A percentile compares a stretch with the other conserved stretches of the same genome.
phyloP scores from a whole-genome alignment of 2,113 vertebrate genomes.

The Neolamprologus devosi region DNA sequence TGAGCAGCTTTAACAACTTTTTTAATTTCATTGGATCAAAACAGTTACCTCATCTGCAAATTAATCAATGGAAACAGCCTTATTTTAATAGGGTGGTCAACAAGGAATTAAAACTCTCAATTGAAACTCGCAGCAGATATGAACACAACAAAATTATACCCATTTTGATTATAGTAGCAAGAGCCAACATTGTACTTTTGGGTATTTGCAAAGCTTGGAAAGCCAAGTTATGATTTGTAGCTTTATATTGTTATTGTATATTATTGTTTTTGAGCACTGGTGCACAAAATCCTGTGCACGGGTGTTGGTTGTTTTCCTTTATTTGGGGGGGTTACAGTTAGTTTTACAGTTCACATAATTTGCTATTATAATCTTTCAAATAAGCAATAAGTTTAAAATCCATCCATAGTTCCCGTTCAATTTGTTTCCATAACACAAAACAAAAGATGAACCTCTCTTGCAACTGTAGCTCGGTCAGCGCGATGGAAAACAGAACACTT shows the following conservation, averaged over 20 bases:
- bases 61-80: not conserved
- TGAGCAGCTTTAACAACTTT: not conserved
- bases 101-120: not conserved
- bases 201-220: fast-evolving
- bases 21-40: not conserved
- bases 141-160: not conserved
- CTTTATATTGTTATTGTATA: not conserved
- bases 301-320: fast-evolving
- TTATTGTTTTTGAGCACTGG: not conserved
- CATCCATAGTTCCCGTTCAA: not conserved
- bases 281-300: not conserved
- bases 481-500: not conserved
- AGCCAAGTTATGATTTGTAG: not conserved
- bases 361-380: not conserved
- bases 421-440: not conserved
- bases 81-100: not conserved
- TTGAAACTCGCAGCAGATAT: not conserved
- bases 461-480: not conserved
- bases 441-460: not conserved
- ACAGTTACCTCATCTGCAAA: not conserved
- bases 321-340: not conserved
- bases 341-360: not conserved
- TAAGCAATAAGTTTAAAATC: not conserved
- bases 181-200: not conserved
- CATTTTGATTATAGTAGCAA: not conserved